These are phyloP conservation scores for Salticus scenicus DNA, from an alignment of 2,888 invertebrate genomes.

Conservation along the genomic window DNA sequence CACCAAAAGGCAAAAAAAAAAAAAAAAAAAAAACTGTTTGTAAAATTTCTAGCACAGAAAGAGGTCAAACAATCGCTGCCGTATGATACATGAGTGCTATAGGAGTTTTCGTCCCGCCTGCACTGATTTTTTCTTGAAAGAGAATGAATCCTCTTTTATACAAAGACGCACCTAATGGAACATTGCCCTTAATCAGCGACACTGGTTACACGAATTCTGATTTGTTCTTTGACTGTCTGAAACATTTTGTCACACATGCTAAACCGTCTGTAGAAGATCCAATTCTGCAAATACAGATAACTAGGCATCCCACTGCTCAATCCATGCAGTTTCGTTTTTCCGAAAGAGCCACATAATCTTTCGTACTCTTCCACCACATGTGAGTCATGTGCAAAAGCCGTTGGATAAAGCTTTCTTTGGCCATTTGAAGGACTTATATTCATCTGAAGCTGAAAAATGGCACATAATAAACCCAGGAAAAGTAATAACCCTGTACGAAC, in stretches of 20 bases:
- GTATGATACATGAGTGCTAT: neutral
- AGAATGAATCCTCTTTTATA: no score
- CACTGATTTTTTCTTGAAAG: no score
- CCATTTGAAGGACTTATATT: neutral
- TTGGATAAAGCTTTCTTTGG: constrained; percentile 9
- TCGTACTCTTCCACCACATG: constrained; percentile 20
- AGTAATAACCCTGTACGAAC: no score
- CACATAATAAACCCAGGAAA: no score
- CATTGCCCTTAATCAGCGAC: no score
- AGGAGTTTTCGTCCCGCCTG: no score
- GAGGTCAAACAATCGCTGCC: no score
- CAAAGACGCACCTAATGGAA: no score
- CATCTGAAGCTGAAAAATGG: no score
- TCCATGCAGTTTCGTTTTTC: neutral
- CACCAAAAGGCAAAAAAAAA: neutral
- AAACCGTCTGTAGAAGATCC: neutral
- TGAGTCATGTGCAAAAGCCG: neutral
- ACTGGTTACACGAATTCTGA: constrained; percentile 24
- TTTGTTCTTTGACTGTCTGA: neutral
- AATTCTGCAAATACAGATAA: constrained; percentile 3
- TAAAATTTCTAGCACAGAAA: no score
- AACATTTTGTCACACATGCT: neutral
- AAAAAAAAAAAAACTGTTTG: no score
- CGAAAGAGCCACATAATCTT: neutral
- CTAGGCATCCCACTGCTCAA: neutral